phyloP scores from a whole-genome alignment of 2,113 vertebrate genomes.

The Malurus elegans region DNA sequence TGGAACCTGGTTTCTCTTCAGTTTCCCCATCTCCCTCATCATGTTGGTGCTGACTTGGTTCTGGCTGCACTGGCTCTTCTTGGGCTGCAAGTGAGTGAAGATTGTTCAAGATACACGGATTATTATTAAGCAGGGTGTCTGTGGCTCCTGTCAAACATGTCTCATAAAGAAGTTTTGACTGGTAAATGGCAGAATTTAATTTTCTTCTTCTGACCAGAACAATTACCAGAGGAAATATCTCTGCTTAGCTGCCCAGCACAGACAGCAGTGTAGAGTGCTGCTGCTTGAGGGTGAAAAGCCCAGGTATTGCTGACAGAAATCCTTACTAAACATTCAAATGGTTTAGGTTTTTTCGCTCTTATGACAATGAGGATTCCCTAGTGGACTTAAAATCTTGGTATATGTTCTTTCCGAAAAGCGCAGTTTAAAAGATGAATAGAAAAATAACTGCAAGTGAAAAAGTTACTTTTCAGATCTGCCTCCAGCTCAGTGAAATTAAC shows the following conservation, averaged over 20 bases:
- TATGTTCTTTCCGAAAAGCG: background rate
- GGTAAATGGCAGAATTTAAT: background rate
- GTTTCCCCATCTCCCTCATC: constrained; percentile 92
- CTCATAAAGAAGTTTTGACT: background rate
- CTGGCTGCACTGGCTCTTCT: constrained; percentile 96
- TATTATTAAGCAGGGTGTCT: background rate
- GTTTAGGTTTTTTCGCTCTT: background rate
- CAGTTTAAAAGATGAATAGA: background rate
- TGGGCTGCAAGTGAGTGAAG: constrained; percentile 95
- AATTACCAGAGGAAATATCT: background rate
- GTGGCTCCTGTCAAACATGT: background rate
- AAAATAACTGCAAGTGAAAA: background rate
- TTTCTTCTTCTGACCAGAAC: background rate
- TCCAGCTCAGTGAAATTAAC: background rate
- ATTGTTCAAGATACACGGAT: background rate
- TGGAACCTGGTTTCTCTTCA: constrained; percentile 98
- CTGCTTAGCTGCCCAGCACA: background rate
- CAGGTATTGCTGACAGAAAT: background rate
- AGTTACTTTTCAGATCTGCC: background rate
- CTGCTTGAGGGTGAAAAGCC: background rate
- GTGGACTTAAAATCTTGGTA: background rate
- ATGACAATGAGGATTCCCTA: background rate
- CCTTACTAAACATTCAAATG: background rate
- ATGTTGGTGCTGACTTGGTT: constrained; percentile 96
- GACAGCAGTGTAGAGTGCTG: background rate